These are phyloP conservation scores for Trachemys scripta DNA, from an alignment of 2,113 vertebrate genomes.

Conservation along the genomic window DNA sequence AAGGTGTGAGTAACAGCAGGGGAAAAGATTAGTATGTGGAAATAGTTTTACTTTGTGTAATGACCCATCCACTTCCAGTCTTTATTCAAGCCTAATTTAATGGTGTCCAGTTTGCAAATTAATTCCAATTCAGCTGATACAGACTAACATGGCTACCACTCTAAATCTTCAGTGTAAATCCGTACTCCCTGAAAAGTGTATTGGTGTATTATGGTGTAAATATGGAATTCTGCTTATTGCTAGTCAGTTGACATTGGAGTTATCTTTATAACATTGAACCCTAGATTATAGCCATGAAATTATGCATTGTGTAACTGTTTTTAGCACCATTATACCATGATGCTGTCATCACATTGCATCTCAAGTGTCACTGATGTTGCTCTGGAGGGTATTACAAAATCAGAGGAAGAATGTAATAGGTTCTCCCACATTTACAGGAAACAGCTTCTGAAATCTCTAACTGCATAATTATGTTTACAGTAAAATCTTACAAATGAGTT, in stretches of 20 bases:
- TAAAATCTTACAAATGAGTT: not conserved
- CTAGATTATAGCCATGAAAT: not conserved
- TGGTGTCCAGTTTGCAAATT: no score
- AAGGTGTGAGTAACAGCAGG: no score
- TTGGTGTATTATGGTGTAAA: not conserved
- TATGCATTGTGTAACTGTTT: not conserved
- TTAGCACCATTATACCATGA: not conserved
- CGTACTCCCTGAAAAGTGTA: not conserved
- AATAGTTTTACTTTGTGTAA: no score
- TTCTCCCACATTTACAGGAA: not conserved
- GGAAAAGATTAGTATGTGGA: no score
- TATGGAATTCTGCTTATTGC: not conserved
- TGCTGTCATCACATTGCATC: not conserved
- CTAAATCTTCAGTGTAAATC: not conserved
- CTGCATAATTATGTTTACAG: not conserved
- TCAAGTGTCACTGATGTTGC: not conserved
- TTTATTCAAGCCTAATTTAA: no score
- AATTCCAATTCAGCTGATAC: no score
- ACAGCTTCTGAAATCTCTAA: not conserved
- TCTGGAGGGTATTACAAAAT: slow-evolving; percentile 2
- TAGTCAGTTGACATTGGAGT: slow-evolving; percentile 25
- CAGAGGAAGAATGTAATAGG: not conserved
- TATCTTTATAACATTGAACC: slow-evolving; percentile 3
- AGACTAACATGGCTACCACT: no score
- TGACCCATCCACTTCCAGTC: no score